Base-by-base conservation (phyloP, 2,113 vertebrate genomes). In the Carassius carassius region DNA sequence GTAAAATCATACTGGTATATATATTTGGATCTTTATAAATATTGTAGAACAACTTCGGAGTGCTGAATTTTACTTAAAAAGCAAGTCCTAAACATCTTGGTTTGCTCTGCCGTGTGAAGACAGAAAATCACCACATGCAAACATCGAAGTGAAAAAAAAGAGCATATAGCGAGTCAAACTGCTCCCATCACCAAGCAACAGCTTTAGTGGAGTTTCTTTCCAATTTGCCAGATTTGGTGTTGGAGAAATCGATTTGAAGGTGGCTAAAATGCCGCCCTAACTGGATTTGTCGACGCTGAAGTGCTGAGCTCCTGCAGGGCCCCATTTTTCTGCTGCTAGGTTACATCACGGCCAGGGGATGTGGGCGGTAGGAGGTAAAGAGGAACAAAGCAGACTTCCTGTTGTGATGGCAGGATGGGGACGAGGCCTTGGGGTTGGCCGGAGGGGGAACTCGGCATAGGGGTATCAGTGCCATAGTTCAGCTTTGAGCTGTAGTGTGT, bases 321-420 rank as follows among this genome's bases (percentile, higher is more conserved):
- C 83, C 70, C 74, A 81, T 91, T 88, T 87, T 88, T 87, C 89
- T 32, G 88, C 91, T 92, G 92, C 89, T 90, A 91, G 89, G 90
- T 91, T 89, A 91, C 89, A 89, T 94, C 92, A 94, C 90, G 90
- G 90, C 89, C 91, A 87, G 88, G 86, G 87, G 81, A 86, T 76
- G 81, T 72, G 62, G 87, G 79, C 65, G 82, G 90, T 62, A 63
- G 87, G 85, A 81, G 87, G 86, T 84, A 47, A 89, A 88, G 76
- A 87, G 84, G 87, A 91, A 90, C 62, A 86, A 90, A 91, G 91
- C 88, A 72, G 90, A 92, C 91, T 91, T 92, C 90, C 89, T 90
- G 90, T 91, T 87, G 89, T 87, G 87, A 90, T 89, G 83, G 86
- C 83, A 90, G 88, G 83, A 90, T 86, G 83, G 88, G 87, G 84